phyloP scores from a whole-genome alignment of 2,113 vertebrate species.

The Saguinus midas region DNA sequence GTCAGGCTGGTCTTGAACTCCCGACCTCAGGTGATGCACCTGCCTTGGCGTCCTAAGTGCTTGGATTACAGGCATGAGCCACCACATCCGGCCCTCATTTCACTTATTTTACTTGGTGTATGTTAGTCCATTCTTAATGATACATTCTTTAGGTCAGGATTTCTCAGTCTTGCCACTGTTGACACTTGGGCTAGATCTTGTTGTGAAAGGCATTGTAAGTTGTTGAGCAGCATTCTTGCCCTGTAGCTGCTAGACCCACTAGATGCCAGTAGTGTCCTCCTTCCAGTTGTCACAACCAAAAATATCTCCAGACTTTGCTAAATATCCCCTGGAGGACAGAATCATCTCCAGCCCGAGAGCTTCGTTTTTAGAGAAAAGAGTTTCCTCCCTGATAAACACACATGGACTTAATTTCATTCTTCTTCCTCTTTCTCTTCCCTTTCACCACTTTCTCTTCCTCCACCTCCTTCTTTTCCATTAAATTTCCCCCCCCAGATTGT shows the following conservation, averaged over 20 bases:
- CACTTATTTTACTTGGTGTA: background rate
- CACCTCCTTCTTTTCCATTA: background rate
- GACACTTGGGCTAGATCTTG: background rate
- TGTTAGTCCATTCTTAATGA: background rate
- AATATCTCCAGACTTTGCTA: background rate
- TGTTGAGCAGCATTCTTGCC: background rate
- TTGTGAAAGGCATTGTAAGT: background rate
- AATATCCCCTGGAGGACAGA: background rate
- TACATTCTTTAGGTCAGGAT: background rate
- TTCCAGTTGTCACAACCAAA: background rate
- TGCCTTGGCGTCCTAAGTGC: no score
- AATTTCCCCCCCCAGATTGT: background rate
- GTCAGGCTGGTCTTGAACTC: no score
- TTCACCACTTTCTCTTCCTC: background rate
- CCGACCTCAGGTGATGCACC: no score
- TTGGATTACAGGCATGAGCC: no score
- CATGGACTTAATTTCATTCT: background rate
- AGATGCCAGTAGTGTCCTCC: background rate
- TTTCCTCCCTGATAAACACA: background rate
- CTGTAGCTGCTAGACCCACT: background rate
- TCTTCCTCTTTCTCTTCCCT: background rate
- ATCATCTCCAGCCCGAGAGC: background rate
- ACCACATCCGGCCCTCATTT: no score
- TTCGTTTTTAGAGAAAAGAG: background rate
- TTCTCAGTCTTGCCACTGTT: background rate